Evolutionary conservation across 2,797 vertebrate genomes (phyloP), one percentile per base, ranked within the genome.

Genomic region (Pangasius krempfi): DNA sequence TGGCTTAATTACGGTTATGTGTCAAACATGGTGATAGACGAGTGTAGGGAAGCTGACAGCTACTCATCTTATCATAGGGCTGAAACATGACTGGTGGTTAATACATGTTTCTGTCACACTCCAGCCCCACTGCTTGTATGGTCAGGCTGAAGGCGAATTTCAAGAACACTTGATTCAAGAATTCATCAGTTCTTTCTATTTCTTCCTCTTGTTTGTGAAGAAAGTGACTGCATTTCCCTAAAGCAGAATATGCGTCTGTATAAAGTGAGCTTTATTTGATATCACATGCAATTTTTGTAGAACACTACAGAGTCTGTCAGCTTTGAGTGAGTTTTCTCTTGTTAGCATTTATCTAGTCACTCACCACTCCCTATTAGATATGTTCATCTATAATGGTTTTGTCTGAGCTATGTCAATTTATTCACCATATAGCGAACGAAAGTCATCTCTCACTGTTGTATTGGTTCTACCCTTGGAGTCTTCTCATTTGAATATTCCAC

Each of bases 1-100:
- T 87, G 25, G 54, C 87, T 86, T 88, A 86, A 90, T 90, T 90
- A 90, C 75, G 86, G 70, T 90, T 88, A 89, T 88, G 79, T 89
- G 78, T 87, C 86, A 91, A 86, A 86, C 16, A 20, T 7, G 27
- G 50, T 89, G 87, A 90, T 86, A 88, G 86, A 90, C 78, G 70
- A 78, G 58, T 84, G 56, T 70, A 84, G 47, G 76, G 33, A 88
- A 66, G 70, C 85, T 82, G 87, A 89, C 72, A 58, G 27, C 37
- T 70, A 30, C 52, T 84, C 33, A n/a, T 83, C 62, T 88, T 52
- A 84, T 68, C 82, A 58, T 22, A 86, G 54, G 44, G 40, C 37
- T 70, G 10, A 64, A 64, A 62, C 58, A 84, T 66, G 85, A 68
- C 33, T 58, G 72, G 70, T 70, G 37, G 47, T 80, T 66, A 62